Evolutionary conservation across 2,113 vertebrate species (phyloP).

Genomic region (Oncorhynchus mykiss): DNA sequence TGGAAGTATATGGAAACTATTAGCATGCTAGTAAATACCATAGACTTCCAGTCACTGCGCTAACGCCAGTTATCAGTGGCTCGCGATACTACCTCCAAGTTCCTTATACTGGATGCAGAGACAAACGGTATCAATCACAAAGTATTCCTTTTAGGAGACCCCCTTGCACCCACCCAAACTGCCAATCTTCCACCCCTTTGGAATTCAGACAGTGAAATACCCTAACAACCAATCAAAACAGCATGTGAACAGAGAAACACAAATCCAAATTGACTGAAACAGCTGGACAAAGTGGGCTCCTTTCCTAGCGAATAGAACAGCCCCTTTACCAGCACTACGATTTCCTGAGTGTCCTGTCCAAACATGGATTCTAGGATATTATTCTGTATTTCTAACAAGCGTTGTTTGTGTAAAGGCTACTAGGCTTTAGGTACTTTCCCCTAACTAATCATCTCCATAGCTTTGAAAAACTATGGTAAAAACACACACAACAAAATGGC

Average conservation of each 20-base stretch:
- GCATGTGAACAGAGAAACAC: slow-evolving; percentile 56
- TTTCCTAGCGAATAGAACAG: slow-evolving; percentile 10
- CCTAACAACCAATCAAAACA: slow-evolving; percentile 41
- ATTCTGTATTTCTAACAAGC: slow-evolving; percentile 40
- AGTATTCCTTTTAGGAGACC: slow-evolving; percentile 4
- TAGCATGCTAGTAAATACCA: no score
- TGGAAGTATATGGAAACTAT: no score
- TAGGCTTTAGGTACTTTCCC: slow-evolving; percentile 6
- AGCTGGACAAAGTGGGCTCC: slow-evolving; percentile 33
- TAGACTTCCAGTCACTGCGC: no score
- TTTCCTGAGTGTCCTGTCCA: slow-evolving; percentile 37
- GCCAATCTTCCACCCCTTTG: slow-evolving; percentile 13
- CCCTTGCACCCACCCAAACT: slow-evolving; percentile 8
- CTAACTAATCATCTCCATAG: slow-evolving; percentile 35
- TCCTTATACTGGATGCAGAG: no score
- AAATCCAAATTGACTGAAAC: slow-evolving; percentile 16
- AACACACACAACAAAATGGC: neutral
- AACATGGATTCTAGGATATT: neutral
- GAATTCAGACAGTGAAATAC: slow-evolving; percentile 31
- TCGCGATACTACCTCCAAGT: neutral
- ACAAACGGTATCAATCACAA: neutral
- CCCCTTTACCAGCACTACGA: slow-evolving; percentile 20
- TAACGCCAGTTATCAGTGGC: neutral
- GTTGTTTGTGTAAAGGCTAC: neutral
- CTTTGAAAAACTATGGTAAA: slow-evolving; percentile 39